Evolutionary conservation across 1,140 invertebrate genomes (phyloP).

Genomic region (Dendroctonus valens): DNA sequence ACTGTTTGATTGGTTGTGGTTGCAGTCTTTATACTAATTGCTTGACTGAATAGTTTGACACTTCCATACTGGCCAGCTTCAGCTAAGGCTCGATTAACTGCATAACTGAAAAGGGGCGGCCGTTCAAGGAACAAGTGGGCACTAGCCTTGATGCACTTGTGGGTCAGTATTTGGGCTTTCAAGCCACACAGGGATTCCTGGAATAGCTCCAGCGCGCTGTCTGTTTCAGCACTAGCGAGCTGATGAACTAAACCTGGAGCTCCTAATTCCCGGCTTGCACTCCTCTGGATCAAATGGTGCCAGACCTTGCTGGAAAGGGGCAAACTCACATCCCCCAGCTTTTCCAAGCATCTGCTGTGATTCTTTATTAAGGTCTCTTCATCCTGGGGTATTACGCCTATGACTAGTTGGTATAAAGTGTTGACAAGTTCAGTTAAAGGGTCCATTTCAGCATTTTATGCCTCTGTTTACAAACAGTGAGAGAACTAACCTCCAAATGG

Average conservation of each 20-base stretch:
- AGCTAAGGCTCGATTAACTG: constrained; percentile 31
- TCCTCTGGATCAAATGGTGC: constrained; percentile 30
- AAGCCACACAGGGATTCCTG: too few species aligned
- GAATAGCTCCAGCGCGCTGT: too few species aligned
- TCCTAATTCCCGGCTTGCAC: too few species aligned
- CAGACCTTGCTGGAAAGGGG: constrained; percentile 40
- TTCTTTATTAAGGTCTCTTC: constrained; percentile 40
- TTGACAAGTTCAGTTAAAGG: constrained; percentile 32
- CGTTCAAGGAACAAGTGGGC: constrained; percentile 40
- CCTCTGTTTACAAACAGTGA: not conserved
- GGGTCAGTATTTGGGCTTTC: constrained; percentile 32
- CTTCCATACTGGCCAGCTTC: constrained; percentile 34
- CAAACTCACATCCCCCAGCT: constrained; percentile 47
- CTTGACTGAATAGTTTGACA: not conserved
- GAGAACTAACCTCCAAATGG: too few species aligned
- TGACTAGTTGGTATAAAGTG: constrained; percentile 37
- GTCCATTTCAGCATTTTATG: constrained; percentile 29
- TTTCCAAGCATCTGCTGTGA: constrained; percentile 41
- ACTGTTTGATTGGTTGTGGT: constrained; percentile 9
- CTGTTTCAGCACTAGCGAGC: too few species aligned
- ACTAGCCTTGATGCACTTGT: constrained; percentile 35
- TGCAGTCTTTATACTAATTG: not conserved
- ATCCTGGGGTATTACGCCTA: constrained; percentile 12
- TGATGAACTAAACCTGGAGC: too few species aligned
- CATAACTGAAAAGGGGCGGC: constrained; percentile 24